Evolutionary conservation across 2,888 invertebrate genomes (phyloP), one percentile per base, ranked within the genome.

Genomic region (Xiphydria camelus): DNA sequence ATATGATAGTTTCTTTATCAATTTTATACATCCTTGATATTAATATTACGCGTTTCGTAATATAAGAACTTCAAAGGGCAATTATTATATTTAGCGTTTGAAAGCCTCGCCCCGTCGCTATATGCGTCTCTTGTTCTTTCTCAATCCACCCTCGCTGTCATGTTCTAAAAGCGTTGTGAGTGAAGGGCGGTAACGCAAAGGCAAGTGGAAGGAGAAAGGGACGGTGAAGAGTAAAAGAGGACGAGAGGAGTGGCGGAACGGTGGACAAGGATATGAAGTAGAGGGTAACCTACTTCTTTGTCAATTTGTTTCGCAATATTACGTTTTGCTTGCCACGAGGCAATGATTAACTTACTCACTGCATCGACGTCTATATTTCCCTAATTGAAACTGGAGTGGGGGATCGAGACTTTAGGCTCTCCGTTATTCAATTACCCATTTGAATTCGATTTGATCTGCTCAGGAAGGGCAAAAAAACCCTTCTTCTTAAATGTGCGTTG

Each of bases 231-330:
- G 47, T 45, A 46, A 41, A n/a, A 14, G 14, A 29, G 15, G 12
- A 12, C 29, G 2, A 12, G 29, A 29, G 29, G 15, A 29, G 15
- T 6, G 29, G 5, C 15, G 47, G 41, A 49, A 51, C 45, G 41
- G 31, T 32, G 38, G 46, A 19, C 35, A 44, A 43, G 37, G n/a
- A n/a, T 37, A 38, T 41, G 37, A 48, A 48, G 52, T 44, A 46
- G 52, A 57, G 48, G 55, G 51, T 63, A 60, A 59, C 62, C 62
- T 49, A 61, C 51, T 66, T 66, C 50, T 51, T 61, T 56, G 51
- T 57, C 47, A 63, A 62, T 65, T 59, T 59, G 52, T 62, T 65
- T 64, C 53, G 44, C 51, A 50, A 61, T 59, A 57, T 65, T 61
- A 62, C 55, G 45, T 61, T 51, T 55, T 55, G 45, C 54, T 62